These are phyloP conservation scores for Pangasius mekongensis DNA, from an alignment of 2,797 vertebrate species.

Conservation along the genomic window DNA sequence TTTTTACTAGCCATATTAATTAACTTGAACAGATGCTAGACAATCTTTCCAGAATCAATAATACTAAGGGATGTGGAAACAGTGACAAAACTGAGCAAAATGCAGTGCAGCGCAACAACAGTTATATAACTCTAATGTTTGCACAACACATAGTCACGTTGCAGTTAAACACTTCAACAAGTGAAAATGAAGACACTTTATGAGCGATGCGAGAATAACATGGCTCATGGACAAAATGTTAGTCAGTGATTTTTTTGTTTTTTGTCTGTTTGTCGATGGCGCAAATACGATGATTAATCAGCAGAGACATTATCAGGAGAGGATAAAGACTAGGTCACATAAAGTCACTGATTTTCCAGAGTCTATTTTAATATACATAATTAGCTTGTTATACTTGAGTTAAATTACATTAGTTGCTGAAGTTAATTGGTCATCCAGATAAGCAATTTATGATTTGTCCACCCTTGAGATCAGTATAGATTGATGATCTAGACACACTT, in stretches of 20 bases:
- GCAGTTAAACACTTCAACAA: not conserved
- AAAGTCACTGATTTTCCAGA: not conserved
- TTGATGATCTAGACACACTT: not conserved
- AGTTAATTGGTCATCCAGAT: not conserved
- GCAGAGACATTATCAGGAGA: not conserved
- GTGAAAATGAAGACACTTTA: not conserved
- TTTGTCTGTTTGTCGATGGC: not conserved
- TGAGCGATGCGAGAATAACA: not conserved
- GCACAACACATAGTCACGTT: not conserved
- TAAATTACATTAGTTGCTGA: not conserved
- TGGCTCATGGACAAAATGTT: not conserved
- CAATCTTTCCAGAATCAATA: conserved; percentile 12
- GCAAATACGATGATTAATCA: not conserved
- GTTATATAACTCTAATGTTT: not conserved
- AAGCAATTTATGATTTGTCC: not conserved
- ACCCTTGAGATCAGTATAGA: not conserved
- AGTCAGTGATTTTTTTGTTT: not conserved
- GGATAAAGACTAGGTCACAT: not conserved
- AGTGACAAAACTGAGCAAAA: not conserved
- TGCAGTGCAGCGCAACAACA: not conserved
- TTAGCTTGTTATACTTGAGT: not conserved
- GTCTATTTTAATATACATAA: not conserved
- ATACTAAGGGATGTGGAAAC: not conserved
- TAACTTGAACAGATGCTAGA: not conserved
- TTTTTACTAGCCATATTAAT: not conserved